Evolutionary conservation across 30 jellyfish, hydroid and myxozoan species (phyloP), one percentile per base, ranked within the genome.

Genomic region (Nemopilema nomurai): DNA sequence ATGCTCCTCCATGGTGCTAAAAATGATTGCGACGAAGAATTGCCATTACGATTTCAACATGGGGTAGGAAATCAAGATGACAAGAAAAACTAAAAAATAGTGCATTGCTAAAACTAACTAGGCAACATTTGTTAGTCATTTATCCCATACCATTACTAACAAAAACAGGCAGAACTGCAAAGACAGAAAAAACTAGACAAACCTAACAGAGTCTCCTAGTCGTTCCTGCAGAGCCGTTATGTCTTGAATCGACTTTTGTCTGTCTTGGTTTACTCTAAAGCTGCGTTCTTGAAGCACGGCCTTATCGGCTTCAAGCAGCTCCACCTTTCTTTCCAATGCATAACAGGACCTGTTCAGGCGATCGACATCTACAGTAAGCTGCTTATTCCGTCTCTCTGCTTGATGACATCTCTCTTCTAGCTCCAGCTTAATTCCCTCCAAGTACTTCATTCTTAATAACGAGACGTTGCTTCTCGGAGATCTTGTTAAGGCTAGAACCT

Each of bases 191-290:
- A 30, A 18, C 21, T 66, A 50, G 1, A 72, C 87, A 71, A 57
- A 87, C 96, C 96, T 79, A 18, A 87, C 8, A 4, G 96, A 87
- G 4, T 79, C 85, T 30, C 71, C 74, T 16, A 87, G 76, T 83
- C 80, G 22, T 29, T 87, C 96, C 74, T 72, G 90, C 25, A 72
- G 76, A 23, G 66, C 66, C 18, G 81, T 70, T 52, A 87, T 41
- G 18, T 87, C 91, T 16, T 64, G 62, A 22, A 26, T 80, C 18
- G 86, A 41, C 29, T 62, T 87, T 51, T 90, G 63, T 49, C 82
- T 79, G 17, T 87, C 96, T 28, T 87, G 96, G 64, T 79, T 90
- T 20, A 71, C 17, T 32, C 62, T 78, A 64, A 69, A 76, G 57
- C 79, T 75, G 64, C 96, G 71, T 52, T 87, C 96, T 51, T 87